Percentiles rank a stretch among this genome's conserved stretches.
Evolutionary conservation across 1,140 invertebrate genomes (phyloP).

Genomic region (Maconellicoccus hirsutus): DNA sequence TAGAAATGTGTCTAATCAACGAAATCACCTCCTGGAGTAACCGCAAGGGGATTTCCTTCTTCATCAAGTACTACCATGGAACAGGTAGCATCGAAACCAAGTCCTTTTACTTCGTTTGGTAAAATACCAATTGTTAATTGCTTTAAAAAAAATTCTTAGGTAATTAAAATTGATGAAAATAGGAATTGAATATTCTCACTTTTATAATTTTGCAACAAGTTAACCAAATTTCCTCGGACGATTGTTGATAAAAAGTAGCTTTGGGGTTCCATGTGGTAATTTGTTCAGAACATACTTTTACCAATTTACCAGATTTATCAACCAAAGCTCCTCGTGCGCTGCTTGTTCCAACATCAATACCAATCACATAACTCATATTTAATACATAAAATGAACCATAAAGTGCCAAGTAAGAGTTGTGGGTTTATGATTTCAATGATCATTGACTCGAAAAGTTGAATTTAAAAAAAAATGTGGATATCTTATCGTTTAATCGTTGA

Average conservation of each 20-base stretch:
- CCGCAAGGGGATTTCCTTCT: conserved; percentile 54
- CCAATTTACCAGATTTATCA: conserved; percentile 48
- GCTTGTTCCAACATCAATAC: conserved; percentile 86
- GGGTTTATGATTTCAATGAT: no score
- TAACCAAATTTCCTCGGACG: conserved; percentile 81
- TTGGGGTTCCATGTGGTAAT: conserved; percentile 68
- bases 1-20: no score
- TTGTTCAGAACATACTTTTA: conserved; percentile 46
- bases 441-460: no score
- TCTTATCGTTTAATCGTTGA: no score
- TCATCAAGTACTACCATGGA: conserved; percentile 73
- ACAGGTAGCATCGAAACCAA: conserved; percentile 96
- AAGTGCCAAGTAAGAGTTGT: no score
- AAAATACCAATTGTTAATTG: conserved; percentile 44
- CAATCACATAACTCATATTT: conserved; percentile 53
- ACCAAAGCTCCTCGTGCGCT: conserved; percentile 77
- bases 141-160: conserved; percentile 39
- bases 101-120: conserved; percentile 53
- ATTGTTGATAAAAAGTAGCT: conserved; percentile 77
- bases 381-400: no score
- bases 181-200: no score
- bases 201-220: conserved; percentile 53
- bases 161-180: no score
- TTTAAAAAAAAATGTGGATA: no score
- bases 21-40: conserved; percentile 41